Percentiles rank a stretch among this genome's conserved stretches.
Evolutionary conservation across 2,797 vertebrate species (phyloP).

Genomic region (Molossus alvarezi): DNA sequence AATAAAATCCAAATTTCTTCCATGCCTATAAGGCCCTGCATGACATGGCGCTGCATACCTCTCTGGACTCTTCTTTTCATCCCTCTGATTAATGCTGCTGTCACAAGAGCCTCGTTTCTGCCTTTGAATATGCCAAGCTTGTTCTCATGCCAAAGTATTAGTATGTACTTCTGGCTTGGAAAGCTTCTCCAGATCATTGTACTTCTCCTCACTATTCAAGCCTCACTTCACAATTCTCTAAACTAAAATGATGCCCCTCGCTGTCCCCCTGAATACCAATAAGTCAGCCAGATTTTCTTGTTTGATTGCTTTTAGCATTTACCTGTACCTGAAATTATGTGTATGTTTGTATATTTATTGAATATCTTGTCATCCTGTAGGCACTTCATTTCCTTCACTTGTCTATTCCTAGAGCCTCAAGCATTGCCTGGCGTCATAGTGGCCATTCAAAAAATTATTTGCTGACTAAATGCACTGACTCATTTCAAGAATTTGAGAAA

Average conservation of each 20-base stretch:
- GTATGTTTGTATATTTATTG: not conserved
- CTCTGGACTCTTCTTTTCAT: not conserved
- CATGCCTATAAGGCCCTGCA: not conserved
- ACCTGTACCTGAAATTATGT: not conserved
- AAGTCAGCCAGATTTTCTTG: not conserved
- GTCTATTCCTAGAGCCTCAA: not conserved
- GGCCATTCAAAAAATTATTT: not conserved
- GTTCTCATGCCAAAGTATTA: not conserved
- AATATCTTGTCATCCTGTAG: not conserved
- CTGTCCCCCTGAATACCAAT: too few species aligned
- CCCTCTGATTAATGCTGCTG: not conserved
- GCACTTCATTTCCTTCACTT: not conserved
- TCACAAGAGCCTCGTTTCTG: not conserved
- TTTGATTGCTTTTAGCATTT: not conserved
- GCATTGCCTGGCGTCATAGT: not conserved
- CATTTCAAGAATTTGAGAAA: conserved; percentile 33
- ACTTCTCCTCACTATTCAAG: not conserved
- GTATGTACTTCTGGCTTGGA: not conserved
- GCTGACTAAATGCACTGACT: not conserved
- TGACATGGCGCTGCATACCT: not conserved
- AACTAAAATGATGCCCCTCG: not conserved
- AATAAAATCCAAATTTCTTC: not conserved
- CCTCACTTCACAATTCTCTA: not conserved
- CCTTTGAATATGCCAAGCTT: not conserved
- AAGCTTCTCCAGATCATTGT: not conserved